phyloP scores from a whole-genome alignment of 2,113 vertebrate species.

The Microcebus tavaratra region DNA sequence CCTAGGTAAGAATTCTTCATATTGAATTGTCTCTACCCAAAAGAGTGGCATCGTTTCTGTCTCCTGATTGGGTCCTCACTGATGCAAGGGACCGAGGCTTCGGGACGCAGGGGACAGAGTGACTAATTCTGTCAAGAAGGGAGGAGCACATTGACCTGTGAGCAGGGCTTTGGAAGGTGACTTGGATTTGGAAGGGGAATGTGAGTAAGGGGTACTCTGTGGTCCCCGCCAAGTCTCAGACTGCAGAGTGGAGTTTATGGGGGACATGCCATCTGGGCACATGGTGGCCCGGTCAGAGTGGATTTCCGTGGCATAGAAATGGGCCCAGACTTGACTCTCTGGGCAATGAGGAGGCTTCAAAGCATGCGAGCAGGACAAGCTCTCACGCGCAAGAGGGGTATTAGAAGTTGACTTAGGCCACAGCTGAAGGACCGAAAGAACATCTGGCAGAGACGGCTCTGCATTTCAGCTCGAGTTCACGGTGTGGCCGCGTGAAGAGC shows the following conservation, averaged over 20 bases:
- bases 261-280: rapidly evolving
- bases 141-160: rapidly evolving
- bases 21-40: neutral
- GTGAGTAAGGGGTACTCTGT: rapidly evolving
- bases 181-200: rapidly evolving
- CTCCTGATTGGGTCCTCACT: neutral
- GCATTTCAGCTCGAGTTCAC: rapidly evolving
- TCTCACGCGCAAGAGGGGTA: neutral
- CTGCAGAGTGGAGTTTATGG: rapidly evolving
- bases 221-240: rapidly evolving
- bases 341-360: rapidly evolving
- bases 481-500: rapidly evolving
- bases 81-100: neutral
- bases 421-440: rapidly evolving
- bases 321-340: rapidly evolving
- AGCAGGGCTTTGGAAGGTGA: neutral
- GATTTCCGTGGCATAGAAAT: rapidly evolving
- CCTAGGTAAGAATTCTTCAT: neutral
- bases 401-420: neutral
- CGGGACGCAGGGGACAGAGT: neutral
- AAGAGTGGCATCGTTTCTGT: rapidly evolving
- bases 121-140: neutral
- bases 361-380: rapidly evolving
- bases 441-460: neutral
- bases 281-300: rapidly evolving